These are phyloP conservation scores for Sminthurides bifidus DNA, from an alignment of 1,140 invertebrate species.

Conservation along the genomic window DNA sequence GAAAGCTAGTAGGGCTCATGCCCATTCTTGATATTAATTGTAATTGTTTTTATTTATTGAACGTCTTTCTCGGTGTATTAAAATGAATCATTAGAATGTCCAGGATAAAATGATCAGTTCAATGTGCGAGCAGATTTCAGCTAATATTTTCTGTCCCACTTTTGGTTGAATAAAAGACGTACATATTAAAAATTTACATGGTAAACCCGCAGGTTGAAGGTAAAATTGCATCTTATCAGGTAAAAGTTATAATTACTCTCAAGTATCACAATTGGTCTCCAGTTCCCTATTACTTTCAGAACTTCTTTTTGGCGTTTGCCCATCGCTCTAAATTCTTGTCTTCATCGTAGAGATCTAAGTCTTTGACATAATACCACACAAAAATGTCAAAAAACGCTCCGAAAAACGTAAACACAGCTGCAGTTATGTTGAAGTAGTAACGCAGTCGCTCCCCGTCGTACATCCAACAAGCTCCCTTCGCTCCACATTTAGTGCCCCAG, in stretches of 20 bases:
- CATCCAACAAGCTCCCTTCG: conserved; percentile 23
- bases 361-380: conserved; percentile 26
- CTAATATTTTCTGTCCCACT: no score
- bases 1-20: no score
- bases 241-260: conserved; percentile 7
- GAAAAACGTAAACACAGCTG: conserved; percentile 23
- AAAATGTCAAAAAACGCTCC: conserved; percentile 23
- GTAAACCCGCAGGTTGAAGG: no score
- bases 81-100: no score
- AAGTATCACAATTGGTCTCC: neutral
- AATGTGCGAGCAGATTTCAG: no score
- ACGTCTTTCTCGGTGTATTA: no score
- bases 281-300: neutral
- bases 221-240: no score
- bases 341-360: conserved; percentile 28
- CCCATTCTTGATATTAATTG: no score
- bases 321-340: conserved; percentile 3
- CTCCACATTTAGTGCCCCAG: conserved; percentile 18
- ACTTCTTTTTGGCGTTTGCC: neutral
- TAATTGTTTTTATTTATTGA: no score
- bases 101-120: no score
- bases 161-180: no score
- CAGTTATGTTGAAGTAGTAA: conserved; percentile 28
- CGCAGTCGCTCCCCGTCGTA: conserved; percentile 26
- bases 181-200: no score